These are phyloP conservation scores for Trissolcus basalis DNA, from an alignment of 1,140 invertebrate species.

Conservation along the genomic window DNA sequence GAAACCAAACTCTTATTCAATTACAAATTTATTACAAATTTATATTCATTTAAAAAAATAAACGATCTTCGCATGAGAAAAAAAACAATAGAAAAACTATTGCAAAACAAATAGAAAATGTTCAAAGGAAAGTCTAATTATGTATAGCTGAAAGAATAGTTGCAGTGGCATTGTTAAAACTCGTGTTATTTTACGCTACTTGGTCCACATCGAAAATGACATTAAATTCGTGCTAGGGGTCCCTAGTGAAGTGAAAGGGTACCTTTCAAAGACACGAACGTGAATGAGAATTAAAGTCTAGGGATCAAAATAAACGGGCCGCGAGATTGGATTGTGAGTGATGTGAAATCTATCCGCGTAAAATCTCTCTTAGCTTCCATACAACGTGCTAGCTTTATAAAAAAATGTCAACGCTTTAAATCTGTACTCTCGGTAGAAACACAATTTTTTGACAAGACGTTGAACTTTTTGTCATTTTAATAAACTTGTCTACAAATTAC, in stretches of 20 bases:
- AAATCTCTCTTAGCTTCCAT: conserved; percentile 62
- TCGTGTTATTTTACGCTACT: conserved; percentile 68
- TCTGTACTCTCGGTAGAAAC: conserved; percentile 4
- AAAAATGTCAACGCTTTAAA: conserved; percentile 48
- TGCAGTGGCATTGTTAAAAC: conserved; percentile 20
- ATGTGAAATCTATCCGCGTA: conserved; percentile 75
- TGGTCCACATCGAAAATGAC: conserved; percentile 64
- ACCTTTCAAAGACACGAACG: conserved; percentile 54
- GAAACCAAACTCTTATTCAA: too few relatives aligned
- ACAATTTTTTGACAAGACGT: background rate
- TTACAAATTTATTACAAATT: too few relatives aligned
- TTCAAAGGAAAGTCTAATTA: background rate
- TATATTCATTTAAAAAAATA: too few relatives aligned
- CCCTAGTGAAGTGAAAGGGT: conserved; percentile 59
- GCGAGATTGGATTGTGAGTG: conserved; percentile 71
- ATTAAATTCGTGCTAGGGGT: conserved; percentile 58
- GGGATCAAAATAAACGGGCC: conserved; percentile 66
- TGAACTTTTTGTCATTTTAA: background rate
- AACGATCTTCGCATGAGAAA: background rate
- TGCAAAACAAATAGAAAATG: background rate
- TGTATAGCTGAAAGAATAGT: background rate
- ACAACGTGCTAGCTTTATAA: conserved; percentile 1
- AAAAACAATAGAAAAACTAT: background rate
- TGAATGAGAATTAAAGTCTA: conserved; percentile 47
- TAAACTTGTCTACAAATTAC: too few relatives aligned